A percentile compares a stretch with the other conserved stretches of the same genome.
These are phyloP conservation scores for Paracanthobrama guichenoti DNA, from an alignment of 2,113 vertebrate genomes.

Conservation along the genomic window DNA sequence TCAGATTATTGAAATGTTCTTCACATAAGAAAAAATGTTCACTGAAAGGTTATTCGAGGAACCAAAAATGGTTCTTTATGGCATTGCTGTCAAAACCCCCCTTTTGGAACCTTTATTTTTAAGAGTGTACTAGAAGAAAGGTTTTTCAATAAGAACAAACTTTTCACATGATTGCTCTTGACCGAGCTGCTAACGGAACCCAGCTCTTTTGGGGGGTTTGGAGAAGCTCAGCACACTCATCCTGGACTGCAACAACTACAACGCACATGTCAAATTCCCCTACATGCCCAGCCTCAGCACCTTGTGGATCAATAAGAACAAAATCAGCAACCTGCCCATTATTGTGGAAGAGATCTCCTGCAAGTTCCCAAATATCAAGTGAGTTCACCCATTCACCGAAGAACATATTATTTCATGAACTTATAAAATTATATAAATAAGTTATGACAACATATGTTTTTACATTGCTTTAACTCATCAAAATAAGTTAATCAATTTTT, in stretches of 20 bases:
- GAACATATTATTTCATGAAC: neutral
- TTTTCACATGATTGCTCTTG: slow-evolving; percentile 58
- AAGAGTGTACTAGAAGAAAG: no score
- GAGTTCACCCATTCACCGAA: slow-evolving; percentile 27
- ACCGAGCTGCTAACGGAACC: slow-evolving; percentile 70
- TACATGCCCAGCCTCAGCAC: slow-evolving; percentile 75
- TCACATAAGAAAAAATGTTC: no score
- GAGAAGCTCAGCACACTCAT: slow-evolving; percentile 75
- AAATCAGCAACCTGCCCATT: slow-evolving; percentile 74
- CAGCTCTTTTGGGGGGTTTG: slow-evolving; percentile 71
- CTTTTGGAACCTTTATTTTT: no score
- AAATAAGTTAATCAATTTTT: no score
- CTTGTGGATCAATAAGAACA: slow-evolving; percentile 79
- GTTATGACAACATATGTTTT: no score
- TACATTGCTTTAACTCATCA: no score
- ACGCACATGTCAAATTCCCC: slow-evolving; percentile 76
- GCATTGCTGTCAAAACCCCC: no score
- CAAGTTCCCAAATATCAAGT: slow-evolving; percentile 78
- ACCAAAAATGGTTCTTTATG: no score
- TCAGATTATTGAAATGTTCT: no score
- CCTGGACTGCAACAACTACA: slow-evolving; percentile 78
- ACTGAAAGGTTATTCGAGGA: no score
- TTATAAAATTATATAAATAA: no score
- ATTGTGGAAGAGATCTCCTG: slow-evolving; percentile 73
- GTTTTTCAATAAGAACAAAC: no score